phyloP scores from a whole-genome alignment of 2,888 invertebrate genomes.

The Dasypolia templi region DNA sequence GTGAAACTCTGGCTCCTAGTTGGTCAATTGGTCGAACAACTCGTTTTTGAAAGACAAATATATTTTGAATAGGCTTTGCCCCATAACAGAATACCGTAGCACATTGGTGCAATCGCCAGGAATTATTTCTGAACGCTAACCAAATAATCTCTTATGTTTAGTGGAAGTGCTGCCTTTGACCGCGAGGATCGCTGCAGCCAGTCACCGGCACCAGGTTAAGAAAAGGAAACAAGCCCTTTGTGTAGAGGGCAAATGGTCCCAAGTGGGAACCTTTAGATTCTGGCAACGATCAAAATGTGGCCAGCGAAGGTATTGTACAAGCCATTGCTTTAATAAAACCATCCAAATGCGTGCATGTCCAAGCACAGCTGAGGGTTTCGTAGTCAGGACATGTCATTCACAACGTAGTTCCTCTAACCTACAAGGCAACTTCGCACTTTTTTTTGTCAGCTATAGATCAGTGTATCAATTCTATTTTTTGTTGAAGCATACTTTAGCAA shows the following conservation, averaged over 20 bases:
- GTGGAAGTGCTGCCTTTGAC: constrained; percentile 12
- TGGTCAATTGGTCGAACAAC: no score
- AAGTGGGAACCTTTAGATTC: constrained; percentile 19
- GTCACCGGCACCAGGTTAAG: neutral
- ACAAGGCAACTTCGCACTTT: no score
- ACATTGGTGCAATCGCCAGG: neutral
- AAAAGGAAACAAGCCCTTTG: constrained; percentile 6
- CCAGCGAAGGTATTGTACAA: constrained; percentile 31
- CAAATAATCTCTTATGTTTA: constrained; percentile 19
- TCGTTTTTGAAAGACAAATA: no score
- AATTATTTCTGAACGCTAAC: neutral
- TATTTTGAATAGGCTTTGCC: no score
- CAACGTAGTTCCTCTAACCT: no score
- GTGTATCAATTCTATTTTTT: no score
- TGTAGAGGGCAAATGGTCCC: constrained; percentile 25
- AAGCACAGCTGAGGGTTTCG: neutral
- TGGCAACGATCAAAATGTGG: constrained; percentile 29
- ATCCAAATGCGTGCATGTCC: neutral
- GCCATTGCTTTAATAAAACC: neutral
- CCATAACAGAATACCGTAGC: no score
- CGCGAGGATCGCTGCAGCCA: neutral
- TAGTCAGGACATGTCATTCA: no score
- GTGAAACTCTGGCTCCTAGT: no score
- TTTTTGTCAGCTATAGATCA: no score
- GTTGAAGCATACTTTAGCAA: no score